Percentiles rank a stretch among this genome's conserved stretches.
These are phyloP conservation scores for Echiichthys vipera DNA, from an alignment of 2,797 vertebrate species.

Conservation along the genomic window DNA sequence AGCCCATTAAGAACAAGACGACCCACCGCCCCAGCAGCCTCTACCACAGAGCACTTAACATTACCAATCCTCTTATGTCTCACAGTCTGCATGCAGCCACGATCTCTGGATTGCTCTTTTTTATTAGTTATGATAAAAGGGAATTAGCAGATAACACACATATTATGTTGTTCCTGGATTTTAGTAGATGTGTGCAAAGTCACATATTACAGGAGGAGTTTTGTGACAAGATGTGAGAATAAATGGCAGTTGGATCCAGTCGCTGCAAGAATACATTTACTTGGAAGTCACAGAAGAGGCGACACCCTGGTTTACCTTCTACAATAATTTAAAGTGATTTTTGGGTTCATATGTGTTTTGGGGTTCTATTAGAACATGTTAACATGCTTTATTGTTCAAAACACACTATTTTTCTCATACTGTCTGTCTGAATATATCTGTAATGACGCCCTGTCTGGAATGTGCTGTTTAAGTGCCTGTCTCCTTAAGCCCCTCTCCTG, in stretches of 20 bases:
- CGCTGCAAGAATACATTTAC: neutral
- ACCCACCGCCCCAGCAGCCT: slow-evolving; percentile 14
- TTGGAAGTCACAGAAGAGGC: neutral
- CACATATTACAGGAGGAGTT: neutral
- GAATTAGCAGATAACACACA: neutral
- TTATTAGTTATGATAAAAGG: neutral
- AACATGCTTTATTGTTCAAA: too few species aligned
- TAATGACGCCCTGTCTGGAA: too few species aligned
- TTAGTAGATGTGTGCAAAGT: neutral
- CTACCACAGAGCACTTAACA: slow-evolving; percentile 25
- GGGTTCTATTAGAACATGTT: too few species aligned
- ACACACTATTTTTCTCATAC: too few species aligned
- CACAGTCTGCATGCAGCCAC: slow-evolving; percentile 14
- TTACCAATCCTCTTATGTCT: slow-evolving; percentile 46
- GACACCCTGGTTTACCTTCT: neutral
- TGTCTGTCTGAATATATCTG: too few species aligned
- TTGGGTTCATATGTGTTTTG: too few species aligned
- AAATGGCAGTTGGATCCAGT: neutral
- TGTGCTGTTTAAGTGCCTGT: too few species aligned
- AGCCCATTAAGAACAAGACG: slow-evolving; percentile 31
- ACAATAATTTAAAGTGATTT: neutral
- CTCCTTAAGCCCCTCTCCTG: too few species aligned
- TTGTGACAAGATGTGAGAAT: neutral
- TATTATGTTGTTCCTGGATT: neutral
- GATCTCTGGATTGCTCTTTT: slow-evolving; percentile 20